phyloP scores from a whole-genome alignment of 1,140 invertebrate species.

The Ostrea edulis region DNA sequence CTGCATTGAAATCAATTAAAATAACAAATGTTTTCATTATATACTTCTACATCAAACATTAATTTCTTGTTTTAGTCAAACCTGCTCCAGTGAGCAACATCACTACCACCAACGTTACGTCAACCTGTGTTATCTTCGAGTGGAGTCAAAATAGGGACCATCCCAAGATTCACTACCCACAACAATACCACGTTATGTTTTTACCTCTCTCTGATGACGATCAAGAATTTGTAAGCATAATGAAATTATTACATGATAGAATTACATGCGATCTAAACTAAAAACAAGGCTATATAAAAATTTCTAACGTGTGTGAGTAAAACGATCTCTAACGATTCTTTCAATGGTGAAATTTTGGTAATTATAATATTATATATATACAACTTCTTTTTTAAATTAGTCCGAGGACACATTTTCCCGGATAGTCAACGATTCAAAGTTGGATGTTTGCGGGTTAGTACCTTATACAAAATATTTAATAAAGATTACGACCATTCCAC shows the following conservation, averaged over 20 bases:
- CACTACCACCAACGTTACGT: background rate
- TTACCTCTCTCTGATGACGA: background rate
- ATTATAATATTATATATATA: no score
- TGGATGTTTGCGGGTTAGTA: background rate
- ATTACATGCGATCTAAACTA: no score
- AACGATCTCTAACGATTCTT: no score
- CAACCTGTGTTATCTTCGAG: background rate
- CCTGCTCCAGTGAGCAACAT: background rate
- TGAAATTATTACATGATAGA: background rate
- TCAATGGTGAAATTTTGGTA: no score
- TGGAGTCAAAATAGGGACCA: background rate
- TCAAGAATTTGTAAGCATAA: background rate
- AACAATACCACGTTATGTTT: background rate
- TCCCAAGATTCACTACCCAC: background rate
- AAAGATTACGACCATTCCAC: background rate
- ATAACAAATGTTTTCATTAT: no score
- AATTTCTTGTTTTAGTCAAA: background rate
- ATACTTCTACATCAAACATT: no score
- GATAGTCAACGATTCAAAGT: background rate
- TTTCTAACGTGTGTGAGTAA: no score
- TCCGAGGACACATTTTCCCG: background rate
- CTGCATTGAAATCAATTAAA: no score
- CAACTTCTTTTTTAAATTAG: background rate
- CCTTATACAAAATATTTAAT: constrained; percentile 29
- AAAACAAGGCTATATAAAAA: no score